These are phyloP conservation scores for Augochlorella aurata DNA, from an alignment of 2,888 invertebrate species.

Conservation along the genomic window DNA sequence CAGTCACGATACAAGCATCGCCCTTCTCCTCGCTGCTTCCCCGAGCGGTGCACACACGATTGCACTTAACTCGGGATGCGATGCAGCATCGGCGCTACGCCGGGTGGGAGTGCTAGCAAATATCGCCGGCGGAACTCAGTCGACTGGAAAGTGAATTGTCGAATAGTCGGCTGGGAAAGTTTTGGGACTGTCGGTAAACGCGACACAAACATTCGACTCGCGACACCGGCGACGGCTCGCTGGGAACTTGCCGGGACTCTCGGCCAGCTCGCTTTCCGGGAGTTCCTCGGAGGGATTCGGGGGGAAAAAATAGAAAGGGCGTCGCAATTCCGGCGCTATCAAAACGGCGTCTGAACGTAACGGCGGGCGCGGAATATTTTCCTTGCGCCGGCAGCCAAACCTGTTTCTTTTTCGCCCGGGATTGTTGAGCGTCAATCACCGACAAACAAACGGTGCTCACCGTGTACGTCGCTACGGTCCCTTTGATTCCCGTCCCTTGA, in stretches of 20 bases:
- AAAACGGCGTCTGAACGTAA: neutral
- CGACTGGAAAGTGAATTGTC: conserved; percentile 13
- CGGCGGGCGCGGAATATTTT: neutral
- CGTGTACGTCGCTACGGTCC: neutral
- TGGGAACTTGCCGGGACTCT: neutral
- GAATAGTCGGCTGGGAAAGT: conserved; percentile 5
- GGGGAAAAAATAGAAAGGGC: too few species aligned
- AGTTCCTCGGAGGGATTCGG: neutral
- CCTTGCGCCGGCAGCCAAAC: neutral
- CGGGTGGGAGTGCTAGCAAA: neutral
- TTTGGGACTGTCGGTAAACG: neutral
- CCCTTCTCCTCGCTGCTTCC: neutral
- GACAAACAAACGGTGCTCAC: conserved; percentile 16
- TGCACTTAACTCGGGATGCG: conserved; percentile 3
- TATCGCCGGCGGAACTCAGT: conserved; percentile 8
- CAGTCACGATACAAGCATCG: neutral
- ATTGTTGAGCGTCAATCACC: conserved; percentile 12
- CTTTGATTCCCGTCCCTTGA: conserved; percentile 32
- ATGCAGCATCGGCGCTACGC: neutral
- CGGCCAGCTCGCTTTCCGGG: neutral
- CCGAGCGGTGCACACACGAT: neutral
- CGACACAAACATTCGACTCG: neutral
- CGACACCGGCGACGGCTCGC: neutral
- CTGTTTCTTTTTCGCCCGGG: neutral
- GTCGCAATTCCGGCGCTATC: too few species aligned